phyloP scores from a whole-genome alignment of 2,113 vertebrate species.

The Hucho hucho region DNA sequence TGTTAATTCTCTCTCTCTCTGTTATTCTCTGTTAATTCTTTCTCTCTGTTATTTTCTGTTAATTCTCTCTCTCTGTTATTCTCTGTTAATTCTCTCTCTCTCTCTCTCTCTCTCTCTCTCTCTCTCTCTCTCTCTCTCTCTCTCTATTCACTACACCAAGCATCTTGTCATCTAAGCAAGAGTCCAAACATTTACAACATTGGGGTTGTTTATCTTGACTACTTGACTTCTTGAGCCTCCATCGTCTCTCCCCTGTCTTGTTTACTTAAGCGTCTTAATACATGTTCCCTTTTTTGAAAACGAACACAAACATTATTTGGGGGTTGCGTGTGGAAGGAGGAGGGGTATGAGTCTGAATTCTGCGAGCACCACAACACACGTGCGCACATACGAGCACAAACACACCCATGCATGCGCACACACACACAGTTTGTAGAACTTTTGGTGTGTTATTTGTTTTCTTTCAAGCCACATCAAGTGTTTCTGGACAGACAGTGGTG shows the following conservation, averaged over 20 bases:
- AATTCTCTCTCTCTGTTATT: too few relatives aligned
- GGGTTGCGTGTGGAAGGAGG: too few relatives aligned
- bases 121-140: conserved; percentile 14
- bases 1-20: background rate
- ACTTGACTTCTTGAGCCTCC: background rate
- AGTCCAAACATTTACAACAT: background rate
- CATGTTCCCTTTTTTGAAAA: background rate
- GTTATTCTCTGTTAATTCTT: background rate
- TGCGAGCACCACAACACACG: background rate
- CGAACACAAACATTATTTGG: background rate
- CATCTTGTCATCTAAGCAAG: background rate
- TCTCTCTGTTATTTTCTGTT: background rate
- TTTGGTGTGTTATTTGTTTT: background rate
- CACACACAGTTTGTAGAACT: background rate
- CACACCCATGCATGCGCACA: background rate
- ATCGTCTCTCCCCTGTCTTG: background rate
- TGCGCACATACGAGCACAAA: background rate
- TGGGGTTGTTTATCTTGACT: background rate
- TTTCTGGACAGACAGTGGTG: conserved; percentile 1
- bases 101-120: conserved; percentile 18
- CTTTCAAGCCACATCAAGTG: background rate
- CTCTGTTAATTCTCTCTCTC: background rate
- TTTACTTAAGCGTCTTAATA: background rate
- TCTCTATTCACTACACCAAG: background rate
- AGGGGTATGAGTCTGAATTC: background rate